Evolutionary conservation across 1,140 invertebrate genomes (phyloP).

Genomic region (Pachypeltis micranthus): DNA sequence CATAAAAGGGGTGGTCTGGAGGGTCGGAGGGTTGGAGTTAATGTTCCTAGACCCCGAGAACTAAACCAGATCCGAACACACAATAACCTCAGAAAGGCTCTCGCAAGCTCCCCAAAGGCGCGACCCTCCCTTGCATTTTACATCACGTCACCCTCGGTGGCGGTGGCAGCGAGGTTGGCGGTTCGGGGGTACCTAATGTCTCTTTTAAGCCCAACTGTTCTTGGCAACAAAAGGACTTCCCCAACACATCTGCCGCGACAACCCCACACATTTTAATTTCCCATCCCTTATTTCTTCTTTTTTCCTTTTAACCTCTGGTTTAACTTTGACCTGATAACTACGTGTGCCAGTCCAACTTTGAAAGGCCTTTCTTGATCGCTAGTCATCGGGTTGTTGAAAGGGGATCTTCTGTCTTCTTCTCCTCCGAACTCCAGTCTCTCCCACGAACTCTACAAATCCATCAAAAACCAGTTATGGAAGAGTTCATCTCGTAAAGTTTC

Average conservation of each 20-base stretch:
- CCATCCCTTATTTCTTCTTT: conserved; percentile 3
- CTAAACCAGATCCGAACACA: neutral
- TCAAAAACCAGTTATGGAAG: too few species aligned
- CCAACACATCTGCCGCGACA: conserved; percentile 7
- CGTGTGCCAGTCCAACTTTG: too few species aligned
- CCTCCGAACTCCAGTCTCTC: too few species aligned
- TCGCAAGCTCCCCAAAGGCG: neutral
- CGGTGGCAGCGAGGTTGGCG: too few species aligned
- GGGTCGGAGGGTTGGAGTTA: neutral
- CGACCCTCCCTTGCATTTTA: neutral
- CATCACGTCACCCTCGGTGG: neutral
- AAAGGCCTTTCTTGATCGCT: too few species aligned
- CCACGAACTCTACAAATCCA: too few species aligned
- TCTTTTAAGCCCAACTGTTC: conserved; percentile 6
- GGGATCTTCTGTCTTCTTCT: too few species aligned
- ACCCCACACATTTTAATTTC: conserved; percentile 8
- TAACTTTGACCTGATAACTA: neutral
- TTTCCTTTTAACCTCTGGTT: neutral
- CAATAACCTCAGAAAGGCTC: neutral
- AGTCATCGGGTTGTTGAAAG: too few species aligned
- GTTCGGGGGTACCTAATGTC: conserved; percentile 7
- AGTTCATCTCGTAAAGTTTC: too few species aligned
- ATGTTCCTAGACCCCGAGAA: conserved; percentile 7
- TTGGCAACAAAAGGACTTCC: neutral
- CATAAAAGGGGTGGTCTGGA: neutral